Conservation (phyloP, 2,113 vertebrate species). For the Dicrurus megarhynchus region DNA sequence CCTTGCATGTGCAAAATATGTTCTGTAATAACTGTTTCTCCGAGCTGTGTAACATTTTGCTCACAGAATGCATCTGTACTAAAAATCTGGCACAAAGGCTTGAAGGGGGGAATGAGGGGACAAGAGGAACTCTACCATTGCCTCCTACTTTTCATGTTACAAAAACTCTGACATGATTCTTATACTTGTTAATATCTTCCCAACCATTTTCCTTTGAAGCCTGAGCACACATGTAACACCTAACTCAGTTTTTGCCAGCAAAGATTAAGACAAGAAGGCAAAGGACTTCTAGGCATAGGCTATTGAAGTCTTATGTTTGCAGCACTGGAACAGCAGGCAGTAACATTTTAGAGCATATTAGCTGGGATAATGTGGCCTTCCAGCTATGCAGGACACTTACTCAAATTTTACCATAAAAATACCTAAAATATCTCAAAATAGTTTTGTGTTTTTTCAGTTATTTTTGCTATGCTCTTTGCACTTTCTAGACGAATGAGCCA, state of each 20-base stretch:
- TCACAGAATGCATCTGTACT: neutral
- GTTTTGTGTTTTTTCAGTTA: neutral
- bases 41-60: neutral
- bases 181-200: neutral
- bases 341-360: neutral
- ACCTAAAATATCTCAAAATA: neutral
- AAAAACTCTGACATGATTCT: neutral
- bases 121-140: neutral
- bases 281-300: neutral
- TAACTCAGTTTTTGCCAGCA: neutral
- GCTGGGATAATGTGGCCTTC: neutral
- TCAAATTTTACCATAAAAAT: neutral
- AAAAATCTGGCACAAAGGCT: neutral
- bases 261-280: neutral
- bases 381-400: neutral
- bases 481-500: constrained; percentile 9
- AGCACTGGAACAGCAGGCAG: neutral
- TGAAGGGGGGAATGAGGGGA: neutral
- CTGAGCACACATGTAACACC: neutral
- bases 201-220: neutral
- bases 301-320: neutral
- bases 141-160: neutral
- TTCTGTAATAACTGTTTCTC: neutral
- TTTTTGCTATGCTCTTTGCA: constrained; percentile 17
- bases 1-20: neutral